Percentiles rank a stretch among this genome's conserved stretches.
These are phyloP conservation scores for Sebastes fasciatus DNA, from an alignment of 2,113 vertebrate genomes.

Conservation along the genomic window DNA sequence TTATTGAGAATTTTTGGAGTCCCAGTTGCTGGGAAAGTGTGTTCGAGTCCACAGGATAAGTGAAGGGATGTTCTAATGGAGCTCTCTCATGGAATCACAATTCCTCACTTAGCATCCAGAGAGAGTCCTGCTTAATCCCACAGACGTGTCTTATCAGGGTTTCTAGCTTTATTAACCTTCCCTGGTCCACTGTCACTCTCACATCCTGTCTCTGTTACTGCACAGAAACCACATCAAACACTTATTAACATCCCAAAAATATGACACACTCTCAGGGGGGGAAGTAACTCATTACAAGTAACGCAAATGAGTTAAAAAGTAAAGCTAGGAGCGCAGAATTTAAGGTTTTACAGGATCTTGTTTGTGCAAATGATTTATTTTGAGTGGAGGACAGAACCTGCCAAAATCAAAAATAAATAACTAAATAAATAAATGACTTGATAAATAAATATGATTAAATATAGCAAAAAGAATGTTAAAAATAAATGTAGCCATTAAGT, in stretches of 20 bases:
- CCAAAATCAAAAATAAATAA: too few species aligned
- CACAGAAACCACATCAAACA: background rate
- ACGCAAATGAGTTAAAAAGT: too few species aligned
- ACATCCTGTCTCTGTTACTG: background rate
- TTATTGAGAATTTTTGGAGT: background rate
- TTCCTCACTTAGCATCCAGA: constrained; percentile 32
- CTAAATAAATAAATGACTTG: too few species aligned
- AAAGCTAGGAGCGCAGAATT: too few species aligned
- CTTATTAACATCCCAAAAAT: background rate
- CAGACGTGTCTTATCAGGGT: constrained; percentile 37
- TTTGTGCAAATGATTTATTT: too few species aligned
- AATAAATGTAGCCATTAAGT: too few species aligned
- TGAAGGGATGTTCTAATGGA: constrained; percentile 21
- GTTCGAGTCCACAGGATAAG: background rate
- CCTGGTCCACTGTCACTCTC: background rate
- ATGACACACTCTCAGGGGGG: background rate
- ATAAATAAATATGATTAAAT: too few species aligned
- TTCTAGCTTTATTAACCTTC: constrained; percentile 32
- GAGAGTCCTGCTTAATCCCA: constrained; percentile 26
- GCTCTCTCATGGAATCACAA: constrained; percentile 19
- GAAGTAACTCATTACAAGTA: too few species aligned
- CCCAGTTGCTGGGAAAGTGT: background rate
- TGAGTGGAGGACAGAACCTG: too few species aligned
- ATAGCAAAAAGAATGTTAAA: too few species aligned
- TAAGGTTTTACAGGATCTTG: too few species aligned